These are phyloP conservation scores for Scaptomyza caliginosa DNA, from an alignment of 2,888 invertebrate species.

Conservation along the genomic window DNA sequence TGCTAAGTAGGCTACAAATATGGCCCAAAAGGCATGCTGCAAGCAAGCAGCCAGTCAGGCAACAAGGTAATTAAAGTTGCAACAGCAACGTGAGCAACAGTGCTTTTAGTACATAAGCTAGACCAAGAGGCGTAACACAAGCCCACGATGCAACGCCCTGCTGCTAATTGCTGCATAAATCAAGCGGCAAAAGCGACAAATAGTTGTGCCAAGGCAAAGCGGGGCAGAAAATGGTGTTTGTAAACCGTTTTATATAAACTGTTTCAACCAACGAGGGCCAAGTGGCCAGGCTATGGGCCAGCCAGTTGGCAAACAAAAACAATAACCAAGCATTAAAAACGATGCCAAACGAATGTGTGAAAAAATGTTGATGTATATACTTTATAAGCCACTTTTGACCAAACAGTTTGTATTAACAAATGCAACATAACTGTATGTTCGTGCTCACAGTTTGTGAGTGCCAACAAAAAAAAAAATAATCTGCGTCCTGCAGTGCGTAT, in stretches of 20 bases:
- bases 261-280: conserved; percentile 5
- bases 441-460: conserved; percentile 38
- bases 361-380: conserved; percentile 19
- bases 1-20: conserved; percentile 59
- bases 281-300: neutral
- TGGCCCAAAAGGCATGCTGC: conserved; percentile 24
- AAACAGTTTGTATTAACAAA: conserved; percentile 53
- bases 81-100: conserved; percentile 36
- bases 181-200: conserved; percentile 56
- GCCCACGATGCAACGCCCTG: conserved; percentile 19
- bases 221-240: conserved; percentile 20
- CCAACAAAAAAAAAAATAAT: conserved; percentile 56
- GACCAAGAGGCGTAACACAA: conserved; percentile 13
- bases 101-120: conserved; percentile 12
- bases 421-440: conserved; percentile 18
- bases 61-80: conserved; percentile 53
- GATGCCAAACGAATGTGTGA: neutral
- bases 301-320: conserved; percentile 5
- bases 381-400: conserved; percentile 58
- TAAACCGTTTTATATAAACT: conserved; percentile 65
- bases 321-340: neutral
- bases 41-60: conserved; percentile 6
- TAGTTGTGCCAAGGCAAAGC: neutral
- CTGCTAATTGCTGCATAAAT: conserved; percentile 74
- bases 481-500: conserved; percentile 58